A percentile compares a stretch with the other conserved stretches of the same genome.
phyloP scores from a whole-genome alignment of 2,888 invertebrate genomes.

The Prenolepis imparis region DNA sequence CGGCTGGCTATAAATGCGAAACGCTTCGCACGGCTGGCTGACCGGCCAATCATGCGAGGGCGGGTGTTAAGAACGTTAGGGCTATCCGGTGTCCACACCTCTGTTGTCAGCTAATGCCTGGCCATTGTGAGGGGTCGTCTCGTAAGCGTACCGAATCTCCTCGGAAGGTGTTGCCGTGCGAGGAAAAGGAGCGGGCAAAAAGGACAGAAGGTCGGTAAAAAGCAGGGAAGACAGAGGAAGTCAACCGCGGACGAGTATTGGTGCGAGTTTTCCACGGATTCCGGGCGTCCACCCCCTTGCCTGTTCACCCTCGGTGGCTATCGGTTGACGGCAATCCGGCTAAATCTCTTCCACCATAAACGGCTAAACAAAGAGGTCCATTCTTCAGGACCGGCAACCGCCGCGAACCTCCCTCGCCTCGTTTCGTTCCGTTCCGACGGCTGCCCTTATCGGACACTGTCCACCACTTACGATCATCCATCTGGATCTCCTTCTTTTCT shows the following conservation, averaged over 20 bases:
- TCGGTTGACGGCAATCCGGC: conserved; percentile 84
- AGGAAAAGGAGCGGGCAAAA: conserved; percentile 54
- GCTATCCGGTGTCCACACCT: conserved; percentile 84
- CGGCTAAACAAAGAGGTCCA: conserved; percentile 86
- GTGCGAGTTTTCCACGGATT: conserved; percentile 76
- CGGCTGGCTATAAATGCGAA: conserved; percentile 83
- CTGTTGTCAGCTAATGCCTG: conserved; percentile 85
- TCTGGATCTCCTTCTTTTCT: conserved; percentile 80
- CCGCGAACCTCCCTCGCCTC: conserved; percentile 62
- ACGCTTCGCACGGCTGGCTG: conserved; percentile 72
- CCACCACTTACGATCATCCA: conserved; percentile 85
- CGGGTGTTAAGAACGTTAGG: conserved; percentile 74
- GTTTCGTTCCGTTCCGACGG: conserved; percentile 65
- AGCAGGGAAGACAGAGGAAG: conserved; percentile 62
- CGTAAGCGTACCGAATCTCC: conserved; percentile 78
- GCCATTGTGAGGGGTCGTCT: conserved; percentile 81
- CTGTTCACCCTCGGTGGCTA: conserved; percentile 75
- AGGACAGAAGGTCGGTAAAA: conserved; percentile 56
- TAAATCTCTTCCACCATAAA: conserved; percentile 86
- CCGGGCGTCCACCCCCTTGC: conserved; percentile 59
- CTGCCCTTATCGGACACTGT: conserved; percentile 84
- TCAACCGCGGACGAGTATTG: conserved; percentile 78
- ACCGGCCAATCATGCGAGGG: conserved; percentile 78
- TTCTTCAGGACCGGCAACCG: conserved; percentile 81
- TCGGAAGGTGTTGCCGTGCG: conserved; percentile 55